Conservation (phyloP, 2,888 invertebrate species). For the Resseliella maxima region DNA sequence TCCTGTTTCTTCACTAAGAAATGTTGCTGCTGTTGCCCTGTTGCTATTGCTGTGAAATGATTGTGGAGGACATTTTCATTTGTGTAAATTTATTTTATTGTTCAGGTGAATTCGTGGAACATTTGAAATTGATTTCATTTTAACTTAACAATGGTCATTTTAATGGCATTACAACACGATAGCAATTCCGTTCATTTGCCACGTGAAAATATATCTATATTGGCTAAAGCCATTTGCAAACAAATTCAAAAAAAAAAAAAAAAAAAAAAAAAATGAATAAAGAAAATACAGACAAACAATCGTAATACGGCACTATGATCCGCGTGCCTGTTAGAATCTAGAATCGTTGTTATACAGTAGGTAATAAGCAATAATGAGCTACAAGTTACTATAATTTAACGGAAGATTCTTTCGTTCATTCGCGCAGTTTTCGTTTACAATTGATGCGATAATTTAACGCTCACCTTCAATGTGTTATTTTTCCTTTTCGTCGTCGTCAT, state of each 20-base stretch:
- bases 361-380: constrained; percentile 53
- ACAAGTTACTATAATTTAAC: constrained; percentile 53
- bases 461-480: neutral
- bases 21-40: no score
- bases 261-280: no score
- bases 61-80: neutral
- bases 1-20: no score
- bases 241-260: no score
- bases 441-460: constrained; percentile 48
- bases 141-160: neutral
- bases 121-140: constrained; percentile 34
- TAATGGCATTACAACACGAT: neutral
- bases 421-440: constrained; percentile 48
- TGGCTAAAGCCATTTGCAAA: no score
- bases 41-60: neutral
- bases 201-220: neutral
- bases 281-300: neutral
- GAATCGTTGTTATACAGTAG: constrained; percentile 26
- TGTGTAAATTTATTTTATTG: constrained; percentile 23
- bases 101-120: constrained; percentile 33
- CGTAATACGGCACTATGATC: neutral
- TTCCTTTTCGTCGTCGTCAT: no score
- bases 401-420: constrained; percentile 38
- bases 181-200: neutral
- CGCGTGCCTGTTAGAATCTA: neutral